Conservation (phyloP, 2,113 vertebrate genomes). For the Phyllostomus hastatus region DNA sequence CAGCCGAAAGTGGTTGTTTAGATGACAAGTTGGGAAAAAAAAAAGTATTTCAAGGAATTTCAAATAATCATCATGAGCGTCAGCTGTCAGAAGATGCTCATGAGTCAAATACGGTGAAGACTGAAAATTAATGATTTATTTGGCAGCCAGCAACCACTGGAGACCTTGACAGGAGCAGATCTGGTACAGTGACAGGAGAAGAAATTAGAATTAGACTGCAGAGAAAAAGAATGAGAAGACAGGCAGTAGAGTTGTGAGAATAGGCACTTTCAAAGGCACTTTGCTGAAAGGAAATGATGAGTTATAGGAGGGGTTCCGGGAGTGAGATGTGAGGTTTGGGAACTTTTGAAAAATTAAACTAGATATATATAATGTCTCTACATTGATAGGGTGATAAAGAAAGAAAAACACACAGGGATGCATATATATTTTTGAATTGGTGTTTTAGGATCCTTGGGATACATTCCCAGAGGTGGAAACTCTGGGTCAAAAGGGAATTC, state of each 20-base stretch:
- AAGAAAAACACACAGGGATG: neutral
- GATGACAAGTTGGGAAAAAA: neutral
- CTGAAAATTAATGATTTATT: neutral
- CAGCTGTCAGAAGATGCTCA: neutral
- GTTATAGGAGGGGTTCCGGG: neutral
- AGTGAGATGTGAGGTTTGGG: neutral
- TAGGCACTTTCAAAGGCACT: neutral
- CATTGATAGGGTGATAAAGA: neutral
- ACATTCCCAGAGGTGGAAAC: too few species aligned
- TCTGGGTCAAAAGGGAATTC: too few species aligned
- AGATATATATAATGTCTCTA: neutral
- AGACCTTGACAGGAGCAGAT: neutral
- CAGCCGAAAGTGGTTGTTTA: neutral
- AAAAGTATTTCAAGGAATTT: neutral
- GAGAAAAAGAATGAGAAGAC: neutral
- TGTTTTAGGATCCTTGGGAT: too few species aligned
- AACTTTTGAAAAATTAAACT: neutral
- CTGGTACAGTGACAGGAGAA: neutral
- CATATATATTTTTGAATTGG: too few species aligned
- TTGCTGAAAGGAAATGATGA: neutral
- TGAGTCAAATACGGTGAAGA: neutral
- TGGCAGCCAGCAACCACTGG: neutral
- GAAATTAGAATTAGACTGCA: neutral
- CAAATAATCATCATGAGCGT: neutral
- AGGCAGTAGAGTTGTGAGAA: neutral